These are phyloP conservation scores for Psammodynastes pulverulentus DNA, from an alignment of 2,113 vertebrate species.

Conservation along the genomic window DNA sequence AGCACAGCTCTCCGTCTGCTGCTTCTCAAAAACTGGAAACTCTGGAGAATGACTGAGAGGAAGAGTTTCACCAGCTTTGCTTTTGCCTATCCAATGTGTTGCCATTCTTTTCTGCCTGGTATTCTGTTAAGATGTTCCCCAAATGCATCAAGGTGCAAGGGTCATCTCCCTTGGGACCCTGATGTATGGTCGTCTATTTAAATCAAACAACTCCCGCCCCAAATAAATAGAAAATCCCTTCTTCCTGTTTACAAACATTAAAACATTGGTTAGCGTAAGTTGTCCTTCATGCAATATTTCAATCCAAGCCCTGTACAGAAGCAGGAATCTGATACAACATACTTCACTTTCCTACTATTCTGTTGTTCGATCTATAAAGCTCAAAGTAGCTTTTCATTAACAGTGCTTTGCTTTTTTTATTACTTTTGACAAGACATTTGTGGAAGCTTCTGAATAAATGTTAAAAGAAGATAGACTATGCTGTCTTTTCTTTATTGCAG, in stretches of 20 bases:
- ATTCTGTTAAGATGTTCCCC: background rate
- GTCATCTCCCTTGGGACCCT: background rate
- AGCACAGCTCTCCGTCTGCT: background rate
- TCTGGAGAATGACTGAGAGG: slow-evolving; percentile 5
- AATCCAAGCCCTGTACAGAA: background rate
- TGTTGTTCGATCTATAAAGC: background rate
- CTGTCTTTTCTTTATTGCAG: background rate
- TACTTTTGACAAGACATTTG: background rate
- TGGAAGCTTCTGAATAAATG: background rate
- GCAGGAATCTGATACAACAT: background rate
- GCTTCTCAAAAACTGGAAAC: background rate
- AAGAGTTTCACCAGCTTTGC: rapidly evolving
- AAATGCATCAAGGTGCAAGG: background rate
- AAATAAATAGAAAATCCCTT: background rate
- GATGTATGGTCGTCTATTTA: background rate
- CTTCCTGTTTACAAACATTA: background rate
- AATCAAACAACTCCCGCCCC: background rate
- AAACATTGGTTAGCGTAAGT: background rate
- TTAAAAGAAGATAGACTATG: background rate
- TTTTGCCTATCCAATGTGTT: background rate
- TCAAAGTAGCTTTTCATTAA: background rate
- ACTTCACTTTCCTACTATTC: background rate
- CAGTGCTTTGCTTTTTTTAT: background rate
- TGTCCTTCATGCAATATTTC: background rate
- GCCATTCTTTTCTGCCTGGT: background rate